Evolutionary conservation across 37 sponge, comb jelly and placozoan genomes (phyloP).

Genomic region (Diacarnus erythraeanus): DNA sequence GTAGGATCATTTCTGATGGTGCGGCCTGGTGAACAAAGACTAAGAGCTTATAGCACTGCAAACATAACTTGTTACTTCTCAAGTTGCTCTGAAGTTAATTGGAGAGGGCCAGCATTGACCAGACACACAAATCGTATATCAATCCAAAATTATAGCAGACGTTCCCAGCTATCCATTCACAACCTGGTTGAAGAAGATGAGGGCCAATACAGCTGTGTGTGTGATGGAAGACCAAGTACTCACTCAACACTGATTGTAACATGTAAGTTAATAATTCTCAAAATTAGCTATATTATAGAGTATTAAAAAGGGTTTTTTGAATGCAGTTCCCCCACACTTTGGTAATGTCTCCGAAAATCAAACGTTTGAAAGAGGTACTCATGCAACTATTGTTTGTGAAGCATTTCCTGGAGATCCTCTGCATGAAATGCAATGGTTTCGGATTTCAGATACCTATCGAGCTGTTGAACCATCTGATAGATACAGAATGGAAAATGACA

Average conservation of each 20-base stretch:
- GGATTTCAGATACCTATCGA: neutral
- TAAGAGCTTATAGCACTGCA: neutral
- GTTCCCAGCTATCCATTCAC: neutral
- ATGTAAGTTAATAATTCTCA: neutral
- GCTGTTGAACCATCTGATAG: neutral
- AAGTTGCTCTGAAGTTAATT: neutral
- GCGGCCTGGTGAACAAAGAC: neutral
- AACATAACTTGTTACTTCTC: neutral
- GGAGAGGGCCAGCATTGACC: conserved; percentile 1
- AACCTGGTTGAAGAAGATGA: neutral
- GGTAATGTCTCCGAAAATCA: neutral
- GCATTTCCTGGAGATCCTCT: neutral
- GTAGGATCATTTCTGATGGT: neutral
- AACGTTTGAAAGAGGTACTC: neutral
- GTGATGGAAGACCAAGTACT: neutral
- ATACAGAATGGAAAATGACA: neutral
- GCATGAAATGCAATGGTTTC: neutral
- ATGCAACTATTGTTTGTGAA: neutral
- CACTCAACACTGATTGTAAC: neutral
- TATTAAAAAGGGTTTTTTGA: too few species aligned
- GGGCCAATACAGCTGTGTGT: neutral
- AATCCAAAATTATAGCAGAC: neutral
- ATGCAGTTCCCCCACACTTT: neutral
- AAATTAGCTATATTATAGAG: neutral
- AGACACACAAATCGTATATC: neutral